phyloP scores from a whole-genome alignment of 2,888 invertebrate genomes.

The Drosophila kambysellisi region DNA sequence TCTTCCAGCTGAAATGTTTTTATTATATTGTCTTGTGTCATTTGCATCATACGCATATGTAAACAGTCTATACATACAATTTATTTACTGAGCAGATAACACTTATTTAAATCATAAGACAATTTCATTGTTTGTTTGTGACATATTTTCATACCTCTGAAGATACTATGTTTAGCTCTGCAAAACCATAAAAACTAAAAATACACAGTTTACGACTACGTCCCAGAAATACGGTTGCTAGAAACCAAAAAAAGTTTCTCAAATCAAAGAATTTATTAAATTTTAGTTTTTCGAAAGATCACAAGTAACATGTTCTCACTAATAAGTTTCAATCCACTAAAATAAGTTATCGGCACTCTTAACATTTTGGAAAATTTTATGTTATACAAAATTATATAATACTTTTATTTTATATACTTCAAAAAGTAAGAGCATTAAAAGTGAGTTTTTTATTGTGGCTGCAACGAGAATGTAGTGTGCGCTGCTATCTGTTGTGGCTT shows the following conservation, averaged over 20 bases:
- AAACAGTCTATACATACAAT: neutral
- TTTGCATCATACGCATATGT: neutral
- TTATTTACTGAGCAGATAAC: neutral
- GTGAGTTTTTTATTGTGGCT: neutral
- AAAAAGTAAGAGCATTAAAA: conserved; percentile 5
- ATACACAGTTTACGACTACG: neutral
- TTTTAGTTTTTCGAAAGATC: no score
- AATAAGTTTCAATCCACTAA: neutral
- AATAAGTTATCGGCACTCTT: no score
- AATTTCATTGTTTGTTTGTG: neutral
- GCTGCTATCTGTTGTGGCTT: conserved; percentile 19
- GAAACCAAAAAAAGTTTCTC: neutral
- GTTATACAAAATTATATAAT: neutral
- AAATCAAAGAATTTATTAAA: no score
- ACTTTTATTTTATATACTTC: neutral
- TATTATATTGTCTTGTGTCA: neutral
- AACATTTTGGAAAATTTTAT: neutral
- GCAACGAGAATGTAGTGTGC: neutral
- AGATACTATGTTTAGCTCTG: neutral
- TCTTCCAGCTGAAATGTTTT: neutral
- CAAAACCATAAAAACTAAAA: neutral
- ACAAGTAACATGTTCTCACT: neutral
- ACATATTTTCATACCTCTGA: neutral
- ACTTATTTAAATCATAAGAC: neutral
- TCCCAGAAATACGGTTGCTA: neutral